Evolutionary conservation across 2,113 vertebrate species (phyloP), one percentile per base, ranked within the genome.

Genomic region (Oenanthe melanoleuca): DNA sequence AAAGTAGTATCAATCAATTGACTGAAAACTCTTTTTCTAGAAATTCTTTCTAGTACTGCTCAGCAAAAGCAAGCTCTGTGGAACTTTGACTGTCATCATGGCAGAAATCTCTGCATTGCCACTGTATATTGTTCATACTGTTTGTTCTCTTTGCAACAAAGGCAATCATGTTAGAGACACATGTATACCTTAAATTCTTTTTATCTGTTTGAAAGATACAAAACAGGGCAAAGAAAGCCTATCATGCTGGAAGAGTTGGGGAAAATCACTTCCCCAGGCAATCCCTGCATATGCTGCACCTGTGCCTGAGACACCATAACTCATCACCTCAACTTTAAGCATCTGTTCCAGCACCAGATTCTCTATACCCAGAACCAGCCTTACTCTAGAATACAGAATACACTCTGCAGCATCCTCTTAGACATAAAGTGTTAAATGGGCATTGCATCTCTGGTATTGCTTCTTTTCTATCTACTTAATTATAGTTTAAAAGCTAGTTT

Each of bases 401-500:
- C 14, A 49, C 22, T 61, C 52, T 26, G 26, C 22, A 77, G 67
- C 40, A 88, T n/a, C 38, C 64, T 66, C 44, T 56, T 40, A 38
- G 60, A 56, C 45, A 73, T 22, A 3, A 78, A 91, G 22, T 9
- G 15, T 80, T 52, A 92, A 59, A 83, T 1, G 8, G 28, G 18
- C 17, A 57, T 56, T 81, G 47, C 52, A 74, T 56, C 52, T 72
- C 77, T 61, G 49, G 28, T 26, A 78, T n/a, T 34, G 61, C 33
- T 78, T 53, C 23, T 57, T 55, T 60, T 67, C 64, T 63, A 38
- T 66, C 52, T 81, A 25, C 31, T 80, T 65, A 33, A 60, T 21
- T 53, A 18, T 49, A 80, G 60, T 83, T 77, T 57, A 73, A 74
- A 80, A 80, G 22, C 7, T 64, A 78, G 42, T 70, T 95, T 89